Conservation (phyloP, 2,888 invertebrate species). For the Drymonia ruficornis region DNA sequence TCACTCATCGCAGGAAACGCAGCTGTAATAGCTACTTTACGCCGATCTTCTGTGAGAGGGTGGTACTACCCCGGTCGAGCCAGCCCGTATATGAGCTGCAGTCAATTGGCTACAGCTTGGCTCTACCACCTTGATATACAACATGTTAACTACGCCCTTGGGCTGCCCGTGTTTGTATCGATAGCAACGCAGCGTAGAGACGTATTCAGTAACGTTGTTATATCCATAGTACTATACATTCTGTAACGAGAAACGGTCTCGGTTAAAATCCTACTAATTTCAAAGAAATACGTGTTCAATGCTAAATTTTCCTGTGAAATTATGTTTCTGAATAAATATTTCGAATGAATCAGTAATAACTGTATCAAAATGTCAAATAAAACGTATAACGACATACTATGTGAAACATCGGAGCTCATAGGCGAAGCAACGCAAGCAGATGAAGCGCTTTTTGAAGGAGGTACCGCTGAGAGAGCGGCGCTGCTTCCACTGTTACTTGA, state of each 20-base stretch:
- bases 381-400: constrained; percentile 89
- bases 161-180: background rate
- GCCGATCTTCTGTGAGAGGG: too few species aligned
- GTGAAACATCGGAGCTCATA: constrained; percentile 79
- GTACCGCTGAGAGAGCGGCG: constrained; percentile 83
- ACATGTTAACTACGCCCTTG: too few species aligned
- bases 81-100: too few species aligned
- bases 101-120: too few species aligned
- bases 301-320: background rate
- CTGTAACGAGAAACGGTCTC: background rate
- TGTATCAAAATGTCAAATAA: constrained; percentile 87
- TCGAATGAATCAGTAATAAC: too few species aligned
- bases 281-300: background rate
- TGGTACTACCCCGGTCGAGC: too few species aligned
- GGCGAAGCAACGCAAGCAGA: constrained; percentile 86
- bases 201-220: background rate
- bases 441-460: constrained; percentile 86
- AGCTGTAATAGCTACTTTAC: too few species aligned
- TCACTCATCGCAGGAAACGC: too few species aligned
- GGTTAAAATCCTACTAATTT: background rate
- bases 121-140: too few species aligned
- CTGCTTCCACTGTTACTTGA: constrained; percentile 87
- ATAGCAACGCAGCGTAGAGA: background rate
- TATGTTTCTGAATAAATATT: background rate
- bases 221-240: constrained; percentile 1